Percentiles rank a stretch among this genome's conserved stretches.
Conservation (phyloP, 2,888 invertebrate genomes). For the Drosophila ustulata region DNA sequence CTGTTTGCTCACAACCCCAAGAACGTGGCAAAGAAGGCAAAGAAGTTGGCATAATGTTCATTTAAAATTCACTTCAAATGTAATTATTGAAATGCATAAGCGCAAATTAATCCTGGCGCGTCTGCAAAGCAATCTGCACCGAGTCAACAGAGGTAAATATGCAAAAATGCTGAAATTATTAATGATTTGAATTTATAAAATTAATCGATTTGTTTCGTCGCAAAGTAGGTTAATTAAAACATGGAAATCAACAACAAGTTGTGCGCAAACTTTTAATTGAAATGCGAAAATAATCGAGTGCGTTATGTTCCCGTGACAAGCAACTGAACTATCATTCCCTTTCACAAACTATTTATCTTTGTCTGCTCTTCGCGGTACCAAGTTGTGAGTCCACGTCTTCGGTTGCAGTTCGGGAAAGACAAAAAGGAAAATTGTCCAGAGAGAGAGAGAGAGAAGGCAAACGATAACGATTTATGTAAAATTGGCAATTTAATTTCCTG, state of each 20-base stretch:
- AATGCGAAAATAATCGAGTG: constrained; percentile 1
- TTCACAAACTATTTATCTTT: not conserved
- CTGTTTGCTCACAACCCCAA: constrained; percentile 27
- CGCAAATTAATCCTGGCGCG: constrained; percentile 30
- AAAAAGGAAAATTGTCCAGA: not conserved
- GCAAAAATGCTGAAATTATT: not conserved
- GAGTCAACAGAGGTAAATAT: not conserved
- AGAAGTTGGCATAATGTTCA: constrained; percentile 33
- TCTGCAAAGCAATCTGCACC: not conserved
- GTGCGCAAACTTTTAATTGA: constrained; percentile 3
- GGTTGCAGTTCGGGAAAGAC: constrained; percentile 8
- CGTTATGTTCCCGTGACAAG: not conserved
- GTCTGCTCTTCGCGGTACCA: not conserved
- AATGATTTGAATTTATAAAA: not conserved
- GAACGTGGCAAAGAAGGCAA: not conserved
- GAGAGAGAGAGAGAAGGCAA: not conserved
- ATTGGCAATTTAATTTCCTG: constrained; percentile 70
- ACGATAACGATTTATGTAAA: constrained; percentile 60
- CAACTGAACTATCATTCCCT: not conserved
- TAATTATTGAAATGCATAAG: constrained; percentile 46
- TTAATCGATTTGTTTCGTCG: not conserved
- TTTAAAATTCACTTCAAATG: constrained; percentile 48
- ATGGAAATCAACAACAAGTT: not conserved
- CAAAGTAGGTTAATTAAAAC: no score
- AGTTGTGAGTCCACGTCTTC: not conserved